These are phyloP conservation scores for Myotis findleyi DNA, from an alignment of 2,797 vertebrate species.

Conservation along the genomic window DNA sequence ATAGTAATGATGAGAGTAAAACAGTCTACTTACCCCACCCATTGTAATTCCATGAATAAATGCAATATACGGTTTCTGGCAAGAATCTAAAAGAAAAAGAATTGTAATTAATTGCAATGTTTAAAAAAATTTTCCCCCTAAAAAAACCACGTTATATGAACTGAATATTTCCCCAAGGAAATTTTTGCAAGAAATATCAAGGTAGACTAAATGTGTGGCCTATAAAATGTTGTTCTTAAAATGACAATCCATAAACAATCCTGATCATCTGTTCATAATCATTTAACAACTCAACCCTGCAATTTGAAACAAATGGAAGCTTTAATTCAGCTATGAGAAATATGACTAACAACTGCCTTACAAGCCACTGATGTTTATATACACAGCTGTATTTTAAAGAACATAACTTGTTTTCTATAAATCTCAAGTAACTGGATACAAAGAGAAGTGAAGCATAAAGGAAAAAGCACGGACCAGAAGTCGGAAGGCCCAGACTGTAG, in stretches of 20 bases:
- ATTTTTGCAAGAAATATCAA: conserved; percentile 38
- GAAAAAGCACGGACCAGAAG: neutral
- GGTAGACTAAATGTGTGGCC: neutral
- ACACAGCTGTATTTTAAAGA: neutral
- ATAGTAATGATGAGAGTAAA: neutral
- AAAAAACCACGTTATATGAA: neutral
- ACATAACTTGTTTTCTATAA: neutral
- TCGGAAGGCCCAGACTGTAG: neutral
- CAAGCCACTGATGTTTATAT: neutral
- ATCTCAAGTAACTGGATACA: neutral
- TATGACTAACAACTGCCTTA: neutral
- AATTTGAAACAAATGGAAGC: conserved; percentile 29
- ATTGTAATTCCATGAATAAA: conserved; percentile 97
- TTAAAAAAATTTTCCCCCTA: neutral
- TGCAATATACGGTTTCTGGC: conserved; percentile 94
- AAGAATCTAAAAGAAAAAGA: conserved; percentile 88
- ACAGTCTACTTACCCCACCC: conserved; percentile 95
- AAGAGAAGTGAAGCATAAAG: neutral
- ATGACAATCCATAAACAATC: neutral
- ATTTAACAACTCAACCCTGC: conserved; percentile 26
- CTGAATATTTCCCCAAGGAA: neutral
- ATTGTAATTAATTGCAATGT: neutral
- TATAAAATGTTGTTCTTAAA: neutral
- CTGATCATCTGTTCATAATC: neutral
- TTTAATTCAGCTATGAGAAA: conserved; percentile 12